Evolutionary conservation across 2,113 vertebrate genomes (phyloP), one percentile per base, ranked within the genome.

Genomic region (Accipiter cooperii): DNA sequence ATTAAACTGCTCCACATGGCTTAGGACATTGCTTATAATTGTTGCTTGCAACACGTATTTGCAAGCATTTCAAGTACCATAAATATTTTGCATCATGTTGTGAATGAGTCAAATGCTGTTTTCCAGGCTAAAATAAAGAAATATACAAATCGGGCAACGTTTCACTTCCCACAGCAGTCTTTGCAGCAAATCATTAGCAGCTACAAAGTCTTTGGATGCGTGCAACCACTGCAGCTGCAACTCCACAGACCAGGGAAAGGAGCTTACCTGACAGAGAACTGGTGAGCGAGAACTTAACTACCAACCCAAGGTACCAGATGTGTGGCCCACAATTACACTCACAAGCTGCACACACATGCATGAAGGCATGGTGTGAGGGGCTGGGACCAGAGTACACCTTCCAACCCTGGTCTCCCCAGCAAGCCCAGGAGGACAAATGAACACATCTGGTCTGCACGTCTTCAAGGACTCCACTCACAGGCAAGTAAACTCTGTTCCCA

Each of bases 81-180:
- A 95, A 96, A 81, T 83, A 90, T 73, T 94, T 91, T 87, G 63
- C 34, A 86, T 86, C 71, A 40, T 21, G 12, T 81, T 94, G 84
- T 75, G 54, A 95, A 57, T 66, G 91, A 97, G 84, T 93, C 81
- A 89, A 89, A 85, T 36, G 31, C 61, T 87, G 66, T 63, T 95
- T 94, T 94, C 54, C 71, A 51, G 58, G 52, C 46, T 76, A 88
- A 94, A 96, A 84, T 66, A 91, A 77, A 87, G 54, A 93, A 90
- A 95, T n/a, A 89, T 1, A 80, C 63, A 75, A 75, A 77, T n/a
- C 4, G 4, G 49, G 54, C 81, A 77, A 87, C 2, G 13, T 55
- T 91, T 91, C 66, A 36, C 40, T 91, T 91, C 75, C 75, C 21
- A 4, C 40, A 93, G 61, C 66, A 91, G 25, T 58, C 46, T 70